A percentile compares a stretch with the other conserved stretches of the same genome.
Conservation (phyloP, 2,113 vertebrate genomes). For the Tupaia chinensis region DNA sequence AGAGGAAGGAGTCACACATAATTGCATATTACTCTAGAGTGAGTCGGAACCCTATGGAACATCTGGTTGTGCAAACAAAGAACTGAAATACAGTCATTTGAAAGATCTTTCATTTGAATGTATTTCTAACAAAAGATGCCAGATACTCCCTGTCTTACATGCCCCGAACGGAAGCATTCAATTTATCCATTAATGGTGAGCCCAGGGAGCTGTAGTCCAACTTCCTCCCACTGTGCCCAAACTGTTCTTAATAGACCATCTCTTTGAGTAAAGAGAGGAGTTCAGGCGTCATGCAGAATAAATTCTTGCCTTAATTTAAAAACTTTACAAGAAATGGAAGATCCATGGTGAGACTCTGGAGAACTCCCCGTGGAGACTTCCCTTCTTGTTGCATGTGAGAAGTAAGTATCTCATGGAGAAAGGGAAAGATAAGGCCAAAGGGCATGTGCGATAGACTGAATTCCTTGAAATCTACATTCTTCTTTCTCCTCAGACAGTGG, state of each 20-base stretch:
- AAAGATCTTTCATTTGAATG: slow-evolving; percentile 56
- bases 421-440: slow-evolving; percentile 40
- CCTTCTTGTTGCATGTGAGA: slow-evolving; percentile 43
- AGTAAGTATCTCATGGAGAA: slow-evolving; percentile 37
- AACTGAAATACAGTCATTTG: slow-evolving; percentile 31
- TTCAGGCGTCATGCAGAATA: slow-evolving; percentile 58
- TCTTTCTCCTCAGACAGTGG: background rate
- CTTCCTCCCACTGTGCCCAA: slow-evolving; percentile 59
- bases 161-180: slow-evolving; percentile 47
- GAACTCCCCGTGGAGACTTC: slow-evolving; percentile 30
- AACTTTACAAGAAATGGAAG: slow-evolving; percentile 63
- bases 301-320: slow-evolving; percentile 71
- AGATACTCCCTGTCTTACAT: slow-evolving; percentile 37
- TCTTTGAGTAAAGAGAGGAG: slow-evolving; percentile 65
- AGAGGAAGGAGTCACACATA: background rate
- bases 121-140: slow-evolving; percentile 62
- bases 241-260: slow-evolving; percentile 67
- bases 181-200: slow-evolving; percentile 67
- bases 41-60: slow-evolving; percentile 1
- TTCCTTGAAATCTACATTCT: slow-evolving; percentile 33
- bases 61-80: slow-evolving; percentile 47
- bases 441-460: background rate
- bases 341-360: slow-evolving; percentile 46
- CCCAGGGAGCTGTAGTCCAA: slow-evolving; percentile 34
- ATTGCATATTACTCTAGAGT: slow-evolving; percentile 41